Percentiles rank a stretch among this genome's conserved stretches.
phyloP scores from a whole-genome alignment of 1,140 invertebrate species.

The Stenopsyche tienmushanensis region DNA sequence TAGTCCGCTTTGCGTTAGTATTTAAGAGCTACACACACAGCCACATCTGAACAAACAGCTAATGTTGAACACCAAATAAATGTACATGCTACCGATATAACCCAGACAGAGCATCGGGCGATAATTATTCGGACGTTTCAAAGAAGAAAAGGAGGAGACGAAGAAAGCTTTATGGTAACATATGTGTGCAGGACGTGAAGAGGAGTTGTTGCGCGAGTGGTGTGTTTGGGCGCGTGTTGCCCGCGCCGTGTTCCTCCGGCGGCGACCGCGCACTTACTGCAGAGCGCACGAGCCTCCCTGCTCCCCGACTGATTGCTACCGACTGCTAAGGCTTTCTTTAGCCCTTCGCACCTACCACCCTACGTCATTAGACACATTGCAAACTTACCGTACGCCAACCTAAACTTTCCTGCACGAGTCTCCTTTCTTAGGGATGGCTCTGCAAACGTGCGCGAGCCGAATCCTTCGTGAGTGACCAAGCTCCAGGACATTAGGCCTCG shows the following conservation, averaged over 20 bases:
- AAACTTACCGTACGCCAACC: too few relatives aligned
- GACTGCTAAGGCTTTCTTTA: too few relatives aligned
- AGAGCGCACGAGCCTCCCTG: background rate
- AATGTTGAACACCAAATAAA: constrained; percentile 26
- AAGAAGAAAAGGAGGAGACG: background rate
- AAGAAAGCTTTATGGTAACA: background rate
- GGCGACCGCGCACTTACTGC: constrained; percentile 6
- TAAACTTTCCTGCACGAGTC: too few relatives aligned
- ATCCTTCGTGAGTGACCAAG: too few relatives aligned
- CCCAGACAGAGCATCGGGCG: background rate
- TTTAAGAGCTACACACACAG: constrained; percentile 29
- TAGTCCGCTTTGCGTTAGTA: too few relatives aligned
- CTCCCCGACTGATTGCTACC: background rate
- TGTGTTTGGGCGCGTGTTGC: background rate
- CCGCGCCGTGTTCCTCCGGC: background rate
- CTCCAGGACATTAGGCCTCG: too few relatives aligned
- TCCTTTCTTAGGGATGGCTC: too few relatives aligned
- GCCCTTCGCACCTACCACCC: too few relatives aligned
- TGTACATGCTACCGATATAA: background rate
- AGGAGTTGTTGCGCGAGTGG: background rate
- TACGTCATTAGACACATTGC: too few relatives aligned
- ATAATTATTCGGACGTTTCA: background rate
- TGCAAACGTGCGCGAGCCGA: too few relatives aligned
- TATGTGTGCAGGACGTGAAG: background rate
- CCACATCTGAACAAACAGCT: constrained; percentile 25